Evolutionary conservation across 1,140 invertebrate genomes (phyloP).

Genomic region (Chrysomallon squamiferum): DNA sequence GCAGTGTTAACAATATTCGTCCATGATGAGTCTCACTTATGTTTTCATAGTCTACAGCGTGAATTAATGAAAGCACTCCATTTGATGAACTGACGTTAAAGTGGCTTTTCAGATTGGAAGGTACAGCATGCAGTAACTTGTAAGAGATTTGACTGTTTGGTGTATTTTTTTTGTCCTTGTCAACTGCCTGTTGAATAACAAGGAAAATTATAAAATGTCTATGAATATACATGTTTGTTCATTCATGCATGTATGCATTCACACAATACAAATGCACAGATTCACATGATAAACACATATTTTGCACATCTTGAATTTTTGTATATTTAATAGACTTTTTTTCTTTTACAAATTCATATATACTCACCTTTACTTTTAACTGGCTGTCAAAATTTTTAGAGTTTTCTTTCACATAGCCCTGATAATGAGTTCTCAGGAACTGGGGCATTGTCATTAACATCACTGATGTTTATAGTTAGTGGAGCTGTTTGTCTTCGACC

Average conservation of each 20-base stretch:
- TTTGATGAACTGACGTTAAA: constrained; percentile 9
- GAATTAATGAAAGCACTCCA: constrained; percentile 1
- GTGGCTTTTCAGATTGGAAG: constrained; percentile 10
- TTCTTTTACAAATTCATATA: no score
- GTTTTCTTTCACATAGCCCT: background rate
- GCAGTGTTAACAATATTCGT: no score
- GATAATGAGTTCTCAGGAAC: background rate
- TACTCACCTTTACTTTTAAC: background rate
- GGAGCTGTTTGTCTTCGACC: background rate
- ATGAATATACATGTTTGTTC: background rate
- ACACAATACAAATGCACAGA: background rate
- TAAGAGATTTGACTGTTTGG: constrained; percentile 27
- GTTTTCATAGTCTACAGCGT: background rate
- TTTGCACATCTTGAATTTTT: background rate
- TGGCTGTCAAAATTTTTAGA: background rate
- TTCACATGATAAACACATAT: background rate
- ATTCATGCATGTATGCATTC: background rate
- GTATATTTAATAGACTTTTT: no score
- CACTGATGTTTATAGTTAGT: constrained; percentile 5
- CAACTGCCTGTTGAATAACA: constrained; percentile 26
- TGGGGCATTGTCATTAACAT: constrained; percentile 12
- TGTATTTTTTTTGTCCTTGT: constrained; percentile 28
- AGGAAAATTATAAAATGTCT: constrained; percentile 67
- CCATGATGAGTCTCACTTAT: no score
- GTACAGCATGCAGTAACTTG: constrained; percentile 5